Evolutionary conservation across 2,888 invertebrate species (phyloP).

Genomic region (Trypoxylon attenuatum): DNA sequence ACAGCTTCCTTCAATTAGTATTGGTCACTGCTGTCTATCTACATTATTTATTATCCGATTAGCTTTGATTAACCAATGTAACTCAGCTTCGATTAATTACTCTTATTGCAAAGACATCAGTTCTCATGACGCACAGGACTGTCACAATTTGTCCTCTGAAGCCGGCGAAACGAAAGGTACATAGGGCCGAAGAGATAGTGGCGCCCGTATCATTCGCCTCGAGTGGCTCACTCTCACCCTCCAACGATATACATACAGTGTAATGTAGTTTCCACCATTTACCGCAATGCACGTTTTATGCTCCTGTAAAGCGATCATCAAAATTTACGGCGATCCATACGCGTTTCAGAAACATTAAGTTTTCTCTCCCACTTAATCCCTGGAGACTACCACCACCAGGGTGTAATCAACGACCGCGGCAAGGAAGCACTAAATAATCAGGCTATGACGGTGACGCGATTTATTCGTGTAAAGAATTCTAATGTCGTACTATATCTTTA

Average conservation of each 20-base stretch:
- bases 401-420: conserved; percentile 1
- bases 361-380: background rate
- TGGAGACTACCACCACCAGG: background rate
- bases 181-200: conserved; percentile 21
- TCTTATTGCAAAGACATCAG: no score
- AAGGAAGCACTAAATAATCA: background rate
- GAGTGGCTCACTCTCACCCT: background rate
- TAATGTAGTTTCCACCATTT: conserved; percentile 29
- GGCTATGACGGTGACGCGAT: no score
- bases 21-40: no score
- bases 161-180: background rate
- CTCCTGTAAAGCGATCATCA: conserved; percentile 10
- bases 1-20: no score
- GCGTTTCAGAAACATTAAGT: background rate
- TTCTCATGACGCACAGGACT: background rate
- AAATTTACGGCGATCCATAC: conserved; percentile 23
- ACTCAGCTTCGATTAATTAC: background rate
- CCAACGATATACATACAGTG: background rate
- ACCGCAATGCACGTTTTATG: background rate
- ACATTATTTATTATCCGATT: no score
- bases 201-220: conserved; percentile 39
- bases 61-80: no score
- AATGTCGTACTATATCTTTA: no score
- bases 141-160: background rate
- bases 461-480: no score